Evolutionary conservation across 2,113 vertebrate species (phyloP).

Genomic region (Saimiri boliviensis): DNA sequence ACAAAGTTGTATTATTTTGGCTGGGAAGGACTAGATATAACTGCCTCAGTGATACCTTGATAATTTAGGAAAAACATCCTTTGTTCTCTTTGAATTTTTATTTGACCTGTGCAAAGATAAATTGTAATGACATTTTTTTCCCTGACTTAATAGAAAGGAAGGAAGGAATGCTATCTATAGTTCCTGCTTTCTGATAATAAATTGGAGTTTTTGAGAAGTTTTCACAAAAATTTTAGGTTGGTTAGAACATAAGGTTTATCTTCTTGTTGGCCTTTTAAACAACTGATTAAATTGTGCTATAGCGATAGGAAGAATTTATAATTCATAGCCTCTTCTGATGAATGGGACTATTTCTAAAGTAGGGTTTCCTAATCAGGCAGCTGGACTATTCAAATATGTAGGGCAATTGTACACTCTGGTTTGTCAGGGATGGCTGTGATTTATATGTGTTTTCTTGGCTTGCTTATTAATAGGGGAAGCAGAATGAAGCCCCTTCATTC

Average conservation of each 20-base stretch:
- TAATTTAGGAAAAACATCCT: conserved; percentile 20
- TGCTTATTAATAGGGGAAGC: not conserved
- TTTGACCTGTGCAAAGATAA: not conserved
- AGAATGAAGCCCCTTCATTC: not conserved
- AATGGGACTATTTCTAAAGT: not conserved
- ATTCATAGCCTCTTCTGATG: not conserved
- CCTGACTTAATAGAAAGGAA: not conserved
- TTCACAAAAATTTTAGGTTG: conserved; percentile 16
- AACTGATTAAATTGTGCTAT: not conserved
- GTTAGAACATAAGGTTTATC: not conserved
- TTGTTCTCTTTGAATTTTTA: not conserved
- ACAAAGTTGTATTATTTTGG: not conserved
- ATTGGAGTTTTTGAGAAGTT: not conserved
- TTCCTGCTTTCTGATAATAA: conserved; percentile 24
- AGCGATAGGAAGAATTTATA: not conserved
- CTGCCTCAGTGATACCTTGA: not conserved
- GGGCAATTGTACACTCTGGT: not conserved
- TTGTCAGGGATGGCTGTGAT: not conserved
- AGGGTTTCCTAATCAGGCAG: not conserved
- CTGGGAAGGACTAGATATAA: conserved; percentile 5
- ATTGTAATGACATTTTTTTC: not conserved
- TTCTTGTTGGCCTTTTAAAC: not conserved
- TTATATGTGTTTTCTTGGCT: not conserved
- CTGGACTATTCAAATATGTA: not conserved
- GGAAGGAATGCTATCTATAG: not conserved